A percentile compares a stretch with the other conserved stretches of the same genome.
phyloP scores from a whole-genome alignment of 2,888 invertebrate genomes.

The Lithodes maja region DNA sequence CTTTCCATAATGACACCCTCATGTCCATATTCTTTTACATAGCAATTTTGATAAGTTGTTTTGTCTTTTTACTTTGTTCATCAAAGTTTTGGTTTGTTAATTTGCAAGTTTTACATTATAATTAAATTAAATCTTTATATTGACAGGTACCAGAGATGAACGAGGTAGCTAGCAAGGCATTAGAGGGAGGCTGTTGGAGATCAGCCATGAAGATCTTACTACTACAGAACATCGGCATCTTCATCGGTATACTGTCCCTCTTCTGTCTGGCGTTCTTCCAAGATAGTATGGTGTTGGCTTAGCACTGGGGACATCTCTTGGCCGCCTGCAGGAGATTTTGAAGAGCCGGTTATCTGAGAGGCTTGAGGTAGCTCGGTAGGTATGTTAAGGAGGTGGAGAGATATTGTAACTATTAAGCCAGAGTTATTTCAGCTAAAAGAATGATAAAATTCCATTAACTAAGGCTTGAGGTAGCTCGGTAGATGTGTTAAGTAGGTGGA shows the following conservation, averaged over 20 bases:
- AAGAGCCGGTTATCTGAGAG: too few relatives aligned
- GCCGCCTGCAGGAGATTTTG: not conserved
- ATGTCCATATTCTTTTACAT: not conserved
- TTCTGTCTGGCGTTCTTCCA: constrained; percentile 75
- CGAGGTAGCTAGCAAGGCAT: constrained; percentile 75
- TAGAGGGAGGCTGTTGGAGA: constrained; percentile 73
- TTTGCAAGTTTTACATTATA: too few relatives aligned
- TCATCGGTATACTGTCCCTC: constrained; percentile 74
- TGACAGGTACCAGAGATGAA: constrained; percentile 76
- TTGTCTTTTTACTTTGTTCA: not conserved
- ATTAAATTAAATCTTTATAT: too few relatives aligned
- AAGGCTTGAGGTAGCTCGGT: too few relatives aligned
- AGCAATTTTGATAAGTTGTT: too few relatives aligned
- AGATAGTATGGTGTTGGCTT: constrained; percentile 71
- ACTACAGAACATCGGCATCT: constrained; percentile 76
- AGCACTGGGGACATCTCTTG: not conserved
- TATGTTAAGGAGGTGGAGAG: too few relatives aligned
- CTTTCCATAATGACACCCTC: too few relatives aligned
- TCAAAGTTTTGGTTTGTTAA: not conserved
- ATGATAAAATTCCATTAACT: too few relatives aligned
- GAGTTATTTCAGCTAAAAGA: too few relatives aligned
- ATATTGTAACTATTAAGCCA: too few relatives aligned
- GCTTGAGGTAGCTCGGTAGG: too few relatives aligned
- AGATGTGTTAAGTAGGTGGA: too few relatives aligned
- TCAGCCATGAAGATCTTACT: constrained; percentile 74